Conservation (phyloP, 2,113 vertebrate genomes). For the Aegypius monachus region DNA sequence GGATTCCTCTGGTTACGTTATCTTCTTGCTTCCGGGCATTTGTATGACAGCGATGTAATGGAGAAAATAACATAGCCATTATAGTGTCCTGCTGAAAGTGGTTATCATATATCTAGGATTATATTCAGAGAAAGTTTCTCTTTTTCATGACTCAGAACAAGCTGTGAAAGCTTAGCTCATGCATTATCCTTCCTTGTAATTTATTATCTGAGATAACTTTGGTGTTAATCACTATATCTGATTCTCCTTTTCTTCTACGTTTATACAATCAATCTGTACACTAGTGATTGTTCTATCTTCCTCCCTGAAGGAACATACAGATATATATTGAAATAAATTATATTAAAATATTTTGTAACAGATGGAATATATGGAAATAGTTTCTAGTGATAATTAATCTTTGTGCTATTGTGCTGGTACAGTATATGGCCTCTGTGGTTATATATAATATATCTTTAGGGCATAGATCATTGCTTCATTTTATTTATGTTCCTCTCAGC, state of each 20-base stretch:
- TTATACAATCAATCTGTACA: neutral
- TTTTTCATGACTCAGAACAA: neutral
- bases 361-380: neutral
- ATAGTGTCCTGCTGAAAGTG: neutral
- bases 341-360: neutral
- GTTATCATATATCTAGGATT: neutral
- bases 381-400: neutral
- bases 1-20: neutral
- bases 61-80: neutral
- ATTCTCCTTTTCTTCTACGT: neutral
- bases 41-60: neutral
- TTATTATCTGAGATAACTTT: neutral
- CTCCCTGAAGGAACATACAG: neutral
- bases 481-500: slow-evolving; percentile 29
- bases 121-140: neutral
- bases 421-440: neutral
- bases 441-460: neutral
- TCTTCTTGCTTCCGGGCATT: neutral
- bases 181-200: neutral
- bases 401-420: neutral
- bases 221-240: neutral
- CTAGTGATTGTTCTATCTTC: neutral
- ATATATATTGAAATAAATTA: neutral
- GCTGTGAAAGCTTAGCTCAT: neutral
- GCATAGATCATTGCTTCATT: neutral